phyloP scores from a whole-genome alignment of 2,888 invertebrate species.

The Lepidocyrtoides sp. region DNA sequence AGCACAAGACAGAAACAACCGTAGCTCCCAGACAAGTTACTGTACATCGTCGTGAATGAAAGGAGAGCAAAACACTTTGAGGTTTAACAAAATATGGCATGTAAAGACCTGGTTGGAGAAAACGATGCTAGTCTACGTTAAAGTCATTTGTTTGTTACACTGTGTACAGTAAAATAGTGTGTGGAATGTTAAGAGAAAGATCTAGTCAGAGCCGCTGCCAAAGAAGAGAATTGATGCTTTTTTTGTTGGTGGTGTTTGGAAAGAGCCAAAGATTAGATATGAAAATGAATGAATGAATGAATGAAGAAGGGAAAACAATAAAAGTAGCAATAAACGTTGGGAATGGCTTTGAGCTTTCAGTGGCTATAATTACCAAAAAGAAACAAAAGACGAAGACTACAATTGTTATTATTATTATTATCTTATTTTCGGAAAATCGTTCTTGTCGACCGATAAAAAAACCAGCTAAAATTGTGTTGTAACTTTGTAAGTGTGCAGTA shows the following conservation, averaged over 20 bases:
- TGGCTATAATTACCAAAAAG: background rate
- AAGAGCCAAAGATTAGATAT: constrained; percentile 46
- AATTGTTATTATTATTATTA: constrained; percentile 2
- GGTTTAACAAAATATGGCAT: background rate
- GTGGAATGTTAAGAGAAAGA: constrained; percentile 43
- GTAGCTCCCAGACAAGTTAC: background rate
- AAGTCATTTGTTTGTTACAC: background rate
- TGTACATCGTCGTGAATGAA: no score
- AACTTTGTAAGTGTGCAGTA: background rate
- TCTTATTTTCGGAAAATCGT: background rate
- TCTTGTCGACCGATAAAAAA: background rate
- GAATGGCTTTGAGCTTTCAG: constrained; percentile 13
- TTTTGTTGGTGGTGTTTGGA: background rate
- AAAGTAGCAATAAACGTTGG: constrained; percentile 58
- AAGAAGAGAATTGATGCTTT: constrained; percentile 46
- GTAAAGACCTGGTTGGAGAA: background rate
- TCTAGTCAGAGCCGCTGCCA: constrained; percentile 27
- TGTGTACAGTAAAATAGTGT: constrained; percentile 10
- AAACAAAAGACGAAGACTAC: constrained; percentile 1
- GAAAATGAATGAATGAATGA: constrained; percentile 61
- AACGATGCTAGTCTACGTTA: background rate
- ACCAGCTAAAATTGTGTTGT: background rate
- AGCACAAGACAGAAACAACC: constrained; percentile 9
- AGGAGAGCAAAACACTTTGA: background rate
- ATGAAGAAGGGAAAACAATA: constrained; percentile 67